Percentiles rank a stretch among this genome's conserved stretches.
Evolutionary conservation across 92 coral and sea anemone species (phyloP).

Genomic region (Montipora capitata): DNA sequence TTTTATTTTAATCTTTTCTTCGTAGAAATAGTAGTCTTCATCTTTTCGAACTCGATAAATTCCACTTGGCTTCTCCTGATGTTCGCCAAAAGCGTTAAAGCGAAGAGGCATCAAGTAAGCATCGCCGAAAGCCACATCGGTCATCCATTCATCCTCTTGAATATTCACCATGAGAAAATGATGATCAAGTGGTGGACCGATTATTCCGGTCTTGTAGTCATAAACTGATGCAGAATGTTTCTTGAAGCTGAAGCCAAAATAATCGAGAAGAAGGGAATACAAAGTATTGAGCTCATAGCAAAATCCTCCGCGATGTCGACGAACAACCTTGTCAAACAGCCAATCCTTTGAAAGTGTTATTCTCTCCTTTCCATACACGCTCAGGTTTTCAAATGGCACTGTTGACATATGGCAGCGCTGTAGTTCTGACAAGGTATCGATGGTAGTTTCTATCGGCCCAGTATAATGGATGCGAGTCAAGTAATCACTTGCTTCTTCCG

Average conservation of each 20-base stretch:
- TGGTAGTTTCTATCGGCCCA: conserved; percentile 45
- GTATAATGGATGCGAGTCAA: conserved; percentile 60
- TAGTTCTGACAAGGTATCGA: conserved; percentile 46
- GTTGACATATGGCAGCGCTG: conserved; percentile 58
- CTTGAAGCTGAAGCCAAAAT: conserved; percentile 41
- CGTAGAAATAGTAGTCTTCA: conserved; percentile 12
- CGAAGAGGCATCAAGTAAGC: conserved; percentile 38
- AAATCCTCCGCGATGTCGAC: conserved; percentile 69
- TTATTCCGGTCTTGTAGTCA: neutral
- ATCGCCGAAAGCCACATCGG: conserved; percentile 73
- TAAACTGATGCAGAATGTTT: conserved; percentile 28
- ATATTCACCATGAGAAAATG: conserved; percentile 22
- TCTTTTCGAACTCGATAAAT: conserved; percentile 60
- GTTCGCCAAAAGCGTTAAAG: conserved; percentile 32
- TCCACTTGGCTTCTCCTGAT: conserved; percentile 42
- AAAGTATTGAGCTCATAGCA: conserved; percentile 68
- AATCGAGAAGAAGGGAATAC: conserved; percentile 55
- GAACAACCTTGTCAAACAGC: conserved; percentile 69
- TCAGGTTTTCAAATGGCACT: conserved; percentile 78
- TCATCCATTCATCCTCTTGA: conserved; percentile 43
- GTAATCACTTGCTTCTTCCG: conserved; percentile 34
- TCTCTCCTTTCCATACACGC: conserved; percentile 36
- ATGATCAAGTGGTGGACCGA: conserved; percentile 15
- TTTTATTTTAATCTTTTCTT: neutral
- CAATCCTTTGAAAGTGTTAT: conserved; percentile 42